phyloP scores from a whole-genome alignment of 2,888 invertebrate genomes.

The Oscheius onirici region DNA sequence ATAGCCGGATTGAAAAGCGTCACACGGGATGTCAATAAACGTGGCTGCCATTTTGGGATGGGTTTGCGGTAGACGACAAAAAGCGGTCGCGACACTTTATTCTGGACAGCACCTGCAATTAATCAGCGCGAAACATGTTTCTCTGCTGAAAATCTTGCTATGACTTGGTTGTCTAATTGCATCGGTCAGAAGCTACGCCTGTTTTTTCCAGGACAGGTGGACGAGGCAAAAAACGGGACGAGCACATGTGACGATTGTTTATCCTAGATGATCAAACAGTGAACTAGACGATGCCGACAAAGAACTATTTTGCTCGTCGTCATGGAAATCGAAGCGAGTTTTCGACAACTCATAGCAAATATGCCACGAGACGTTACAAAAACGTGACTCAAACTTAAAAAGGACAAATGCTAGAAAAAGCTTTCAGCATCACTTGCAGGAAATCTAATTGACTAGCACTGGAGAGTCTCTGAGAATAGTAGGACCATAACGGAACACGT shows the following conservation, averaged over 20 bases:
- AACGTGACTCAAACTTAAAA: too few species aligned
- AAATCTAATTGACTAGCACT: too few species aligned
- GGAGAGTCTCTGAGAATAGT: too few species aligned
- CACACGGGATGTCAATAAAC: neutral
- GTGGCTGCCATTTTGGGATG: constrained; percentile 10
- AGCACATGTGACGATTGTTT: constrained; percentile 20
- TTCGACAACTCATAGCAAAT: too few species aligned
- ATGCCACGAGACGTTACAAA: too few species aligned
- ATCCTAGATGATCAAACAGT: constrained; percentile 24
- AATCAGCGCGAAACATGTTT: constrained; percentile 33
- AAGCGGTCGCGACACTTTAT: constrained; percentile 31
- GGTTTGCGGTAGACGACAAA: constrained; percentile 23
- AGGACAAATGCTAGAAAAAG: too few species aligned
- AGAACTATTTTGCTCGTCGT: too few species aligned
- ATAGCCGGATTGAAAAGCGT: neutral
- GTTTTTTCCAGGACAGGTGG: neutral
- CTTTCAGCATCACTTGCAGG: too few species aligned
- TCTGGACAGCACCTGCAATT: constrained; percentile 30
- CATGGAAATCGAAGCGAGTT: too few species aligned
- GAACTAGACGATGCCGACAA: neutral
- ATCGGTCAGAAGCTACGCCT: constrained; percentile 11
- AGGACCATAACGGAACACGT: neutral
- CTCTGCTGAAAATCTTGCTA: constrained; percentile 11
- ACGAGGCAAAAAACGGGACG: constrained; percentile 1
- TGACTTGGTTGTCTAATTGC: constrained; percentile 23